Base-by-base conservation (phyloP, 2,113 vertebrate genomes). In the Acrocephalus arundinaceus region DNA sequence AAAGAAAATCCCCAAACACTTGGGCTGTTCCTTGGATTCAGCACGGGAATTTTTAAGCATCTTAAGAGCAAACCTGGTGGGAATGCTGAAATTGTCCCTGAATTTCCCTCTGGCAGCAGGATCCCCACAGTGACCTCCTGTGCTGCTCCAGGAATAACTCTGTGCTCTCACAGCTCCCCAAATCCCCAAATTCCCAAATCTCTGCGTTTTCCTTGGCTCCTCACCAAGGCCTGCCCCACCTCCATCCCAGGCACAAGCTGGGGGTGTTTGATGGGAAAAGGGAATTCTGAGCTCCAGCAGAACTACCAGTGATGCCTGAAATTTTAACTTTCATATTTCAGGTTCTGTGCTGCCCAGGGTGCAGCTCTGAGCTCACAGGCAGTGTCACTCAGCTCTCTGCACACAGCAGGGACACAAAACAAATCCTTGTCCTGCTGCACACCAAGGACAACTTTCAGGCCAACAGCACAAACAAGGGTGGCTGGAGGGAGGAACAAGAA, bases 81-180 rank as follows among this genome's bases (percentile, higher is more conserved):
- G n/a, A 54, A 72, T 15, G 57, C 15, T 63, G 3, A 13, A 17
- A 27, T 13, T 23, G 18, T 41, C 13, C 61, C 68, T 52, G 4
- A 3, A 1, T 18, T 18, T n/a, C 18, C 37, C 75, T 46, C 30
- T 41, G 63, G 70, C 59, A 76, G 77, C 41, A 18, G n/a, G 62
- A 45, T 20, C 54, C 87, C 33, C 35, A 27, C 28, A 48, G 74
- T 37, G 25, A 25, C 18, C 80, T 17, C 61, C 30, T 43, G 37
- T 33, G 33, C 75, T 67, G 70, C 94, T 95, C 89, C 94, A 87
- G 85, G 73, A 94, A 92, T 55, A 92, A 52, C 67, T 90, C 83
- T 33, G 46, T 70, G 71, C 88, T 90, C 58, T 30, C 31, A 41
- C 0, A 1, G 7, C 62, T 85, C 41, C 54, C 74, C 59, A 24